Conservation (phyloP, 2,888 invertebrate species). For the Drosophila atroscutellata region DNA sequence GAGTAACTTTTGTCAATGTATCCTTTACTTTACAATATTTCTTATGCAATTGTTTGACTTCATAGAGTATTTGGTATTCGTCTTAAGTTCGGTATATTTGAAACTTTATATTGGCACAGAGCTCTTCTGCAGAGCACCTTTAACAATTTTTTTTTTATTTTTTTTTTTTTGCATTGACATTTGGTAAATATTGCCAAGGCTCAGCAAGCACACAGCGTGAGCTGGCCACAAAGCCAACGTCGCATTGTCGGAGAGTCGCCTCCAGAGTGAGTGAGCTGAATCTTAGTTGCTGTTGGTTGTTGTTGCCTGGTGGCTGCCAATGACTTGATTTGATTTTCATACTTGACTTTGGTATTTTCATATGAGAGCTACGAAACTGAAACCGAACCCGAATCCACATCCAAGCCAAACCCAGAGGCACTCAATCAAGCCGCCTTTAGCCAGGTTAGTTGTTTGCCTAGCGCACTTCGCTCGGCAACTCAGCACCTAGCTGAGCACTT, state of each 20-base stretch:
- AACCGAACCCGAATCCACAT: not conserved
- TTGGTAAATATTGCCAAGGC: slow-evolving; percentile 77
- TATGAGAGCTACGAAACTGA: slow-evolving; percentile 36
- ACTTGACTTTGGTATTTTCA: slow-evolving; percentile 54
- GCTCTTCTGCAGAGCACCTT: slow-evolving; percentile 59
- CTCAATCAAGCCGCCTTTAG: slow-evolving; percentile 75
- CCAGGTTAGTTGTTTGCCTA: slow-evolving; percentile 68
- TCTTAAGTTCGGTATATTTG: not conserved
- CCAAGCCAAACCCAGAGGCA: slow-evolving; percentile 42
- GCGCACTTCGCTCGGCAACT: slow-evolving; percentile 61
- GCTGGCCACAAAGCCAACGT: slow-evolving; percentile 29
- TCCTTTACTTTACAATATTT: not conserved
- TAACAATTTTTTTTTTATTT: slow-evolving; percentile 31
- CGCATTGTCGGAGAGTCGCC: slow-evolving; percentile 34
- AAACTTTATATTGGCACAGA: slow-evolving; percentile 37
- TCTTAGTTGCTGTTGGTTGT: slow-evolving; percentile 58
- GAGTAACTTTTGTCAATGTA: not conserved
- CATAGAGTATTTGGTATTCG: slow-evolving; percentile 44
- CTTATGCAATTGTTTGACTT: not conserved
- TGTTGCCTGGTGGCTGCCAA: slow-evolving; percentile 60
- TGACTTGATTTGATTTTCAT: slow-evolving; percentile 79
- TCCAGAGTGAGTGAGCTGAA: slow-evolving; percentile 31
- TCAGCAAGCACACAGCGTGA: slow-evolving; percentile 56
- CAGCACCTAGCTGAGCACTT: slow-evolving; percentile 21
- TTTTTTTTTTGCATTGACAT: slow-evolving; percentile 75